phyloP scores from a whole-genome alignment of 2,113 vertebrate species.

The Lichenostomus cassidix region DNA sequence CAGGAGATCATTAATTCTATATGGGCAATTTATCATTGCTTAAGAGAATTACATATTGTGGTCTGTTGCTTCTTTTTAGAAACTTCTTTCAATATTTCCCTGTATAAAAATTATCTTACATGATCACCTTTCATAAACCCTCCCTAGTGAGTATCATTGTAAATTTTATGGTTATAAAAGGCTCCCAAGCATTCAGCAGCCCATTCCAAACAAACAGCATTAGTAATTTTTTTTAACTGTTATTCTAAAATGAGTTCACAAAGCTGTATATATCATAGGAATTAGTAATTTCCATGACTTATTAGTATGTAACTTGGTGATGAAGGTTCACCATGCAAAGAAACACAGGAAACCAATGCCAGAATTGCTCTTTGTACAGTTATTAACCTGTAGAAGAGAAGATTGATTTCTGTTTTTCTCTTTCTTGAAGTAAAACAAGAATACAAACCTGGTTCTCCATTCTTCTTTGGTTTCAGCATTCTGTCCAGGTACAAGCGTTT shows the following conservation, averaged over 20 bases:
- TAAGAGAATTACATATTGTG: slow-evolving; percentile 43
- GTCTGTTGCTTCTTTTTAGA: slow-evolving; percentile 14
- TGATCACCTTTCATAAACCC: slow-evolving; percentile 44
- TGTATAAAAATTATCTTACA: slow-evolving; percentile 50
- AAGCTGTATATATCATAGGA: neutral
- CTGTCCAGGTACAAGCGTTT: neutral
- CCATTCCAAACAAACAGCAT: neutral
- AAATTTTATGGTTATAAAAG: neutral
- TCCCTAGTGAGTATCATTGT: neutral
- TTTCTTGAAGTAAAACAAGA: neutral
- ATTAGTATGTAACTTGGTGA: neutral
- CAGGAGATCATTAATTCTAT: slow-evolving; percentile 66
- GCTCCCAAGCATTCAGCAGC: neutral
- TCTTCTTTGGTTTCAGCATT: neutral
- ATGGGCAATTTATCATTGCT: slow-evolving; percentile 64
- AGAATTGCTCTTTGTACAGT: neutral
- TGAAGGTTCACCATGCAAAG: neutral
- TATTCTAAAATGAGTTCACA: neutral
- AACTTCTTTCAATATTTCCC: slow-evolving; percentile 17
- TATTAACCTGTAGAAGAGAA: neutral
- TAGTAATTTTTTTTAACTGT: neutral
- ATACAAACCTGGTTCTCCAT: neutral
- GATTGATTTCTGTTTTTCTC: neutral
- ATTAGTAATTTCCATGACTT: neutral
- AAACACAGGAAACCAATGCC: neutral